Percentiles rank a stretch among this genome's conserved stretches.
Evolutionary conservation across 2,888 invertebrate genomes (phyloP).

Genomic region (Chouioia cunea): DNA sequence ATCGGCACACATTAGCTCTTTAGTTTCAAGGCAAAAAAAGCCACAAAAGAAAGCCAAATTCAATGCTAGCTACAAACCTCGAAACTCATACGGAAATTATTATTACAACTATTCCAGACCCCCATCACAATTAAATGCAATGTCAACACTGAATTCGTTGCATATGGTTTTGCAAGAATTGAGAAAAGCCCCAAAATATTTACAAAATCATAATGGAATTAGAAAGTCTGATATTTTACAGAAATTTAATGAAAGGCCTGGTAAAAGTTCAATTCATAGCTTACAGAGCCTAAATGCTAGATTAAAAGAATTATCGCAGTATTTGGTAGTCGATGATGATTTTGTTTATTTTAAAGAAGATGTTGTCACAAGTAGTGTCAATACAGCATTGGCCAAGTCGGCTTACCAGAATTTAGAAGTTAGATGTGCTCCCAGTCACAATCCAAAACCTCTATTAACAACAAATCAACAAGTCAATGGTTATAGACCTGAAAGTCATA

Average conservation of each 20-base stretch:
- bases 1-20: conserved; percentile 53
- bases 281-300: conserved; percentile 47
- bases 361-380: no score
- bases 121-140: neutral
- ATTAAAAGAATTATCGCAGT: conserved; percentile 50
- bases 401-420: no score
- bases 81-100: no score
- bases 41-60: conserved; percentile 14
- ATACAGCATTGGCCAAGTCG: no score
- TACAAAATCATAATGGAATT: neutral
- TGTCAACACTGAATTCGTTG: neutral
- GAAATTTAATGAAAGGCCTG: conserved; percentile 15
- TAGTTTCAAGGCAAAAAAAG: conserved; percentile 55
- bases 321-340: conserved; percentile 39
- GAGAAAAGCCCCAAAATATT: neutral
- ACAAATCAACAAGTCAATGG: neutral
- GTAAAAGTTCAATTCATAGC: neutral
- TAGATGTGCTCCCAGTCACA: no score
- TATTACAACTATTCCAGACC: no score
- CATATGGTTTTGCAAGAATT: conserved; percentile 23
- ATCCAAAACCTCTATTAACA: no score
- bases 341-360: conserved; percentile 42
- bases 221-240: conserved; percentile 30
- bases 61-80: conserved; percentile 25
- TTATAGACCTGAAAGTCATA: no score